Evolutionary conservation across 2,113 vertebrate genomes (phyloP), one percentile per base, ranked within the genome.

Genomic region (Limnothrissa miodon): DNA sequence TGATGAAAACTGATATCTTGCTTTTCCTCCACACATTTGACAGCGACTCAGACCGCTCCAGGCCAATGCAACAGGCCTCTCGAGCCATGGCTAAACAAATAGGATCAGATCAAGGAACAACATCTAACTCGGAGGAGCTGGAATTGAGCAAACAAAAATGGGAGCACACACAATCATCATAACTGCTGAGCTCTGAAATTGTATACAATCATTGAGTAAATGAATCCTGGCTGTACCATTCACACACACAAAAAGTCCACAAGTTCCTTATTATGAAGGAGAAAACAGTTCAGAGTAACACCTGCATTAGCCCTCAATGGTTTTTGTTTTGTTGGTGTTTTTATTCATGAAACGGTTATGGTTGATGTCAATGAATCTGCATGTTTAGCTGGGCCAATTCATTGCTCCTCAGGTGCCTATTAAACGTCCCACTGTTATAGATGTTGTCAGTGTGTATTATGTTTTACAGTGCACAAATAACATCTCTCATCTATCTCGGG

Each of bases 111-210:
- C 29, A 33, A 74, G 29, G 19, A 36, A 74, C 29, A 36, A 74
- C 29, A 74, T 36, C 29, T 11, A 74, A 36, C 66, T 17, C 33
- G 15, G 29, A 6, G 66, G 17, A 39, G 25, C 33, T 33, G 13
- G 4, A 74, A 33, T 15, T 74, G 13, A 74, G 29, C 15, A 36
- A 74, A 74, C 33, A 74, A 29, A 36, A 15, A 10, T 0, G 5
- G 15, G 66, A 36, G 29, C 11, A 39, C 11, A 74, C 10, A 33
- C 25, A 74, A 74, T 74, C 66, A 74, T 33, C 33, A 15, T 13
- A 74, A 74, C 66, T 74, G 66, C 33, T 74, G 66, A 74, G 66
- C 66, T 74, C 29, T 74, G 66, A 74, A 74, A 74, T 74, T 74
- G 66, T 2, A 74, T 74, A 15, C 66, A 29, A 5, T 62, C 59